Conservation (phyloP, 2,797 vertebrate genomes). For the Esox masquinongy region DNA sequence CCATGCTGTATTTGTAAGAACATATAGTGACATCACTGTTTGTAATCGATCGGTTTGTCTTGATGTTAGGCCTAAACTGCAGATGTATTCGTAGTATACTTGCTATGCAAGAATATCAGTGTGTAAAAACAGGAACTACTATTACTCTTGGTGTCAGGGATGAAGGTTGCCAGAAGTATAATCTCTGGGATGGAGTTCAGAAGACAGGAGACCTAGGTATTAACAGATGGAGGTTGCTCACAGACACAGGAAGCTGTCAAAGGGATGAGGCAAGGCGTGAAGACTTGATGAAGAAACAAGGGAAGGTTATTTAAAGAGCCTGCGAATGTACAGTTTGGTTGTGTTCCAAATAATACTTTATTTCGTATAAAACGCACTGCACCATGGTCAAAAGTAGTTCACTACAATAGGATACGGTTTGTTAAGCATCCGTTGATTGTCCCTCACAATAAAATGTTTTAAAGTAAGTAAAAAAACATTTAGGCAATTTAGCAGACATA, state of each 20-base stretch:
- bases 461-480: too few relatives aligned
- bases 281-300: conserved; percentile 52
- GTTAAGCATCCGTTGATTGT: not conserved
- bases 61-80: too few relatives aligned
- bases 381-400: not conserved
- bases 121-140: conserved; percentile 11
- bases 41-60: too few relatives aligned
- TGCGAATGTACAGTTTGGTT: conserved; percentile 22
- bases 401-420: not conserved
- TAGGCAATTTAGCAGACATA: too few relatives aligned
- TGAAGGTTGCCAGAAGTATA: conserved; percentile 50
- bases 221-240: conserved; percentile 69
- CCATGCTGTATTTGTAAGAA: not conserved
- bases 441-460: too few relatives aligned
- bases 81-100: not conserved
- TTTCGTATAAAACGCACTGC: not conserved
- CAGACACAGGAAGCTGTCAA: conserved; percentile 55
- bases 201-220: conserved; percentile 50
- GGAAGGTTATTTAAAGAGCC: conserved; percentile 60
- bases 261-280: conserved; percentile 60
- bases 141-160: conserved; percentile 34
- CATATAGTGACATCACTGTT: too few relatives aligned
- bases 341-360: not conserved
- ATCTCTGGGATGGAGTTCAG: conserved; percentile 22
- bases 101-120: conserved; percentile 15